A percentile compares a stretch with the other conserved stretches of the same genome.
Conservation (phyloP, 1,140 invertebrate genomes). For the Wasmannia auropunctata region DNA sequence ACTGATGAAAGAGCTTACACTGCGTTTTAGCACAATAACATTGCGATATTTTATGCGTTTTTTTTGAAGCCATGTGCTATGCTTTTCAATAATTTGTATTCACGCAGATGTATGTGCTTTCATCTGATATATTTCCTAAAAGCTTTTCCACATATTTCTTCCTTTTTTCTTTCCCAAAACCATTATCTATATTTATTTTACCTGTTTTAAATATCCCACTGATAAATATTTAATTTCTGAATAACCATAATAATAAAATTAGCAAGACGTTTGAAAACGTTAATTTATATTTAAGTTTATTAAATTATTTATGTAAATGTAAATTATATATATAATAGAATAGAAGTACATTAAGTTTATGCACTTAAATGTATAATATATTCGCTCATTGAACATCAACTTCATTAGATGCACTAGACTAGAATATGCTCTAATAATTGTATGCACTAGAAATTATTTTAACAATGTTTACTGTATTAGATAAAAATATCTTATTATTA, state of each 20-base stretch:
- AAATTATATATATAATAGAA: neutral
- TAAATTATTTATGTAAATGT: neutral
- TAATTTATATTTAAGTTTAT: neutral
- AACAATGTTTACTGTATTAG: neutral
- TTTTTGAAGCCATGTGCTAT: neutral
- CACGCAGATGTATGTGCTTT: neutral
- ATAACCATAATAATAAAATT: neutral
- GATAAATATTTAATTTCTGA: neutral
- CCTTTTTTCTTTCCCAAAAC: neutral
- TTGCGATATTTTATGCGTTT: neutral
- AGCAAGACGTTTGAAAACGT: neutral
- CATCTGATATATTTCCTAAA: neutral
- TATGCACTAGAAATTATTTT: neutral
- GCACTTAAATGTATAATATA: neutral
- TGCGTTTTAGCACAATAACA: neutral
- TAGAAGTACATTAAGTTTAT: neutral
- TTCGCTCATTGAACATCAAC: neutral
- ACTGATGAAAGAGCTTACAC: neutral
- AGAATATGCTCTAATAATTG: too few species aligned
- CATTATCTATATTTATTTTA: neutral
- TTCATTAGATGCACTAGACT: neutral
- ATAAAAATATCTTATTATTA: neutral
- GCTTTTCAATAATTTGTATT: slow-evolving; percentile 1
- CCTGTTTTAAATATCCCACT: neutral
- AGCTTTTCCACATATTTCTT: neutral